Conservation (phyloP, 2,113 vertebrate species). For the Myanophis thanlyinensis region DNA sequence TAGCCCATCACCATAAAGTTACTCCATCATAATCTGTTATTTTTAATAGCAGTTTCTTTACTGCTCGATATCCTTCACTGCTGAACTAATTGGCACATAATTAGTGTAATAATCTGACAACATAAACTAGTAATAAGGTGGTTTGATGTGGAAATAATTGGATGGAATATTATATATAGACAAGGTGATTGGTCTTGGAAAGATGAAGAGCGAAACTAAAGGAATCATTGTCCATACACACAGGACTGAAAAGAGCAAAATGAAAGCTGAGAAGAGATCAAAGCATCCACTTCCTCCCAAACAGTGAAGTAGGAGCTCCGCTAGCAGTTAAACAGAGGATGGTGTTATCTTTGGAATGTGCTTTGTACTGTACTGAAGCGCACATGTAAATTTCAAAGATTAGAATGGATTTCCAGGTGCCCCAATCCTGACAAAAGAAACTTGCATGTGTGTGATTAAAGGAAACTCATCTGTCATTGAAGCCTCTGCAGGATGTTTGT, state of each 20-base stretch:
- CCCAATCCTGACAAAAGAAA: neutral
- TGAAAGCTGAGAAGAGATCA: slow-evolving; percentile 12
- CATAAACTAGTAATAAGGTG: neutral
- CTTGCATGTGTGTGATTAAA: neutral
- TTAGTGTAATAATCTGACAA: slow-evolving; percentile 1
- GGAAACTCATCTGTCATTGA: neutral
- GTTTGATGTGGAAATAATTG: neutral
- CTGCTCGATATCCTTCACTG: neutral
- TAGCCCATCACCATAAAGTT: neutral
- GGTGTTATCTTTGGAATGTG: neutral
- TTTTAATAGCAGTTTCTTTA: neutral
- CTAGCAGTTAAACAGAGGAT: neutral
- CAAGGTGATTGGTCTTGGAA: neutral
- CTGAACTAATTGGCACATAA: slow-evolving; percentile 6
- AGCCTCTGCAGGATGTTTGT: neutral
- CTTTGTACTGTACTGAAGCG: neutral
- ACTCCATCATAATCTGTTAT: neutral
- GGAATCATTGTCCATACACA: neutral
- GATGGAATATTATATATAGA: neutral
- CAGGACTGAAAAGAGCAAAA: neutral
- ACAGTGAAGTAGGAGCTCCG: neutral
- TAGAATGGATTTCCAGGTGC: neutral
- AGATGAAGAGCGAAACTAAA: neutral
- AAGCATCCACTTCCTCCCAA: neutral
- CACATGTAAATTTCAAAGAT: neutral